Conservation (phyloP, 2,113 vertebrate species). For the Apaloderma vittatum region DNA sequence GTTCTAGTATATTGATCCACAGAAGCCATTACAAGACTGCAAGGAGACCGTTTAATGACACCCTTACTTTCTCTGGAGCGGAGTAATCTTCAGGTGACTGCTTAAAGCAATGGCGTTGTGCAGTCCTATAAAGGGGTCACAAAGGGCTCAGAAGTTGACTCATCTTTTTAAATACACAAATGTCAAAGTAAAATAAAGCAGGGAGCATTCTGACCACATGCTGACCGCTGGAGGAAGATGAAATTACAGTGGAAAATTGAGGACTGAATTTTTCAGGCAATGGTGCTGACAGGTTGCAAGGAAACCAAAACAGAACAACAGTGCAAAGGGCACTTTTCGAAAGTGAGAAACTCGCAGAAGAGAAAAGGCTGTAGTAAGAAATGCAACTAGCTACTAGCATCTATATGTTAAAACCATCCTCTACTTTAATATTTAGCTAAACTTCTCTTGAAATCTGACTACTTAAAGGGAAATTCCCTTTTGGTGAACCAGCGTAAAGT, state of each 20-base stretch:
- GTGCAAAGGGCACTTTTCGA: neutral
- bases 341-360: neutral
- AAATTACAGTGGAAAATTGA: neutral
- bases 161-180: neutral
- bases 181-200: neutral
- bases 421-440: neutral
- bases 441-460: neutral
- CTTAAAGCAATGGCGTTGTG: neutral
- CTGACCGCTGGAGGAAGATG: neutral
- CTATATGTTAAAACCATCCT: rapidly evolving
- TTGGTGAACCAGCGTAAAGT: neutral
- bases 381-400: neutral
- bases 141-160: neutral
- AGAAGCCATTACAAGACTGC: neutral
- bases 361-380: neutral
- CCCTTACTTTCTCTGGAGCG: neutral
- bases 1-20: neutral
- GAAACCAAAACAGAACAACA: neutral
- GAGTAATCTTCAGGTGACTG: neutral
- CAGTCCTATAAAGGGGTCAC: neutral
- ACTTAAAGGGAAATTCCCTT: neutral
- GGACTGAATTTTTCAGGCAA: neutral
- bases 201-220: neutral
- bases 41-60: neutral
- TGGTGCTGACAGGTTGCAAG: neutral